A percentile compares a stretch with the other conserved stretches of the same genome.
Evolutionary conservation across 2,797 vertebrate genomes (phyloP).

Genomic region (Neoniphon sammara): DNA sequence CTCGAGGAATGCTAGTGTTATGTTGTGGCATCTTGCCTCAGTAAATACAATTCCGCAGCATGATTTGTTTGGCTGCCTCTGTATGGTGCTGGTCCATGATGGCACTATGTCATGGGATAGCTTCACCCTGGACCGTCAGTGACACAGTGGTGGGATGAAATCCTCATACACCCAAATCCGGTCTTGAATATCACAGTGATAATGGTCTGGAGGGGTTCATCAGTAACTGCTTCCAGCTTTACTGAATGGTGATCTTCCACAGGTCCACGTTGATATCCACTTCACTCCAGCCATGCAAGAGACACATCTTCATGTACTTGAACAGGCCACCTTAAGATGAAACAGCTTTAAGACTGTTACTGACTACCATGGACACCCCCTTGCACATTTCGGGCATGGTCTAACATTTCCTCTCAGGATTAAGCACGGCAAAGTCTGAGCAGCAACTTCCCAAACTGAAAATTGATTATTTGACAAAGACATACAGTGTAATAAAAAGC

Average conservation of each 20-base stretch:
- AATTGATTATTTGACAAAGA: slow-evolving; percentile 32
- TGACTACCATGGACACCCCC: slow-evolving; percentile 38
- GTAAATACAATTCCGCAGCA: neutral
- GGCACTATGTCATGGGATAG: slow-evolving; percentile 9
- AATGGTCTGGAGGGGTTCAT: slow-evolving; percentile 55
- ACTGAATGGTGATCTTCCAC: slow-evolving; percentile 35
- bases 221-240: slow-evolving; percentile 27
- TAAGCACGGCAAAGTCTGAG: slow-evolving; percentile 7
- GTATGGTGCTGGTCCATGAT: slow-evolving; percentile 2
- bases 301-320: slow-evolving; percentile 62
- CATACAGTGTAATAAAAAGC: slow-evolving; percentile 13
- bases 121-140: slow-evolving; percentile 49
- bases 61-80: slow-evolving; percentile 27
- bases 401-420: slow-evolving; percentile 11
- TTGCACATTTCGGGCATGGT: neutral
- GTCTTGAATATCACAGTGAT: slow-evolving; percentile 74
- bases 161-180: slow-evolving; percentile 11
- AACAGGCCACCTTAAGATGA: slow-evolving; percentile 65
- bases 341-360: slow-evolving; percentile 50
- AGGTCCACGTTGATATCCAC: slow-evolving; percentile 31
- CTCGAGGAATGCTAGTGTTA: too few species aligned
- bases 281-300: slow-evolving; percentile 33
- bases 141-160: slow-evolving; percentile 57
- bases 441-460: slow-evolving; percentile 16
- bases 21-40: too few species aligned